Evolutionary conservation across 2,888 invertebrate species (phyloP), one percentile per base, ranked within the genome.

Genomic region (Anorthoa munda): DNA sequence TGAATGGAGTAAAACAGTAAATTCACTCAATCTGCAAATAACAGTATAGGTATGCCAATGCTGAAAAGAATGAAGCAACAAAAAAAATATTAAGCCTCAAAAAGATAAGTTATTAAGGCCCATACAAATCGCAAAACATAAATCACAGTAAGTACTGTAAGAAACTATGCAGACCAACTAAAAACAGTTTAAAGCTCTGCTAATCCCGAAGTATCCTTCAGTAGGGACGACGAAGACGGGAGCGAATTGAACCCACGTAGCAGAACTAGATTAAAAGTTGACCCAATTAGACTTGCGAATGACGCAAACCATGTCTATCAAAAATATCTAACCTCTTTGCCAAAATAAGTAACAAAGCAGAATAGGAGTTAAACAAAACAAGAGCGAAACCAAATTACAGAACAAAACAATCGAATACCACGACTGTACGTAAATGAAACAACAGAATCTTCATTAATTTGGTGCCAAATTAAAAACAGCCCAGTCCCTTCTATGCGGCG

Each of bases 401-500:
- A 65, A 13, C 69, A 67, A 78, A 81, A 82, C 75, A 76, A 81
- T 71, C 67, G 67, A 90, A 87, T 84, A 82, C 86, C 84, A 75
- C 76, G 75, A 82, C 87, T 88, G 86, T 85, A 85, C 87, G 66
- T 74, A 90, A 92, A 90, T 90, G 87, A 91, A 91, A 92, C 90
- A 91, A 90, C 85, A 86, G 90, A 92, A 91, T 93, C 91, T 92
- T 93, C 92, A 92, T 93, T 94, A 93, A 93, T 93, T 93, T 92
- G 86, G 90, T 82, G 87, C 90, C 87, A 92, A 93, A 94, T 95
- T 94, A 94, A 94, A 95, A 95, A 93, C 92, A 92, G 87, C 91
- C 88, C 90, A 90, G 89, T 87, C 90, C 89, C 89, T 91, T 72
- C 75, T 55, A 89, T 85, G 83, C 90, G 87, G 89, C 86, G n/a